Evolutionary conservation across 2,797 vertebrate species (phyloP).

Genomic region (Falco concolor): DNA sequence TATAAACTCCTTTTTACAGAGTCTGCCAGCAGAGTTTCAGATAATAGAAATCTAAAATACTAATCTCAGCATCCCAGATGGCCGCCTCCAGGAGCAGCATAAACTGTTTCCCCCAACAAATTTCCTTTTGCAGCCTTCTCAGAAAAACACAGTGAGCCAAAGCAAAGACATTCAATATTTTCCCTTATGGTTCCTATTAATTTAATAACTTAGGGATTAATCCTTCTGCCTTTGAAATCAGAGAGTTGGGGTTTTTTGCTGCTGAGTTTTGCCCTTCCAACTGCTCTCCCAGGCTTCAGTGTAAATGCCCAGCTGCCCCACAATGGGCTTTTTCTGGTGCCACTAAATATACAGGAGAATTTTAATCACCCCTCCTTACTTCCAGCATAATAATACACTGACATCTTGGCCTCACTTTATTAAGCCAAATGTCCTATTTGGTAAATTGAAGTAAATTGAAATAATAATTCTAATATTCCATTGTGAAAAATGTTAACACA

Average conservation of each 20-base stretch:
- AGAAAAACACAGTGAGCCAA: neutral
- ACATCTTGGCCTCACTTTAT: neutral
- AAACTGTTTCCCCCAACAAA: neutral
- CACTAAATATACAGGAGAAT: neutral
- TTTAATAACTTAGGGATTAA: neutral
- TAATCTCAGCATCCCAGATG: slow-evolving; percentile 39
- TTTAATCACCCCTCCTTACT: neutral
- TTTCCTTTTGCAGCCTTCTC: slow-evolving; percentile 2
- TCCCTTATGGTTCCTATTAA: neutral
- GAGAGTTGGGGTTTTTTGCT: neutral
- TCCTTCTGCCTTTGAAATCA: neutral
- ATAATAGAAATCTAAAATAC: slow-evolving; percentile 33
- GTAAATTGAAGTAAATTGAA: neutral
- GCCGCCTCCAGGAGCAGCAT: neutral
- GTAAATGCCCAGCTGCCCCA: neutral
- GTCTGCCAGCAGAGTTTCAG: slow-evolving; percentile 5
- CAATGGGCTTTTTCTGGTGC: neutral
- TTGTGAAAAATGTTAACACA: neutral
- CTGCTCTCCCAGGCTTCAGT: neutral
- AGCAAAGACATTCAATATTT: neutral
- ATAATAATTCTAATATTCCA: neutral
- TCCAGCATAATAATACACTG: neutral
- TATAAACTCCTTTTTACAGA: slow-evolving; percentile 23
- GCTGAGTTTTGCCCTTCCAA: neutral
- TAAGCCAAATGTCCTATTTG: neutral